Percentiles rank a stretch among this genome's conserved stretches.
Conservation (phyloP, 2,113 vertebrate genomes). For the Sus scrofa region T2T-Sscrofa CM000816.6:83508001-83508500, state of each 20-base stretch:
- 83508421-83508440: background rate
- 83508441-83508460: background rate
- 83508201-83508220: background rate
- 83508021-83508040: background rate
- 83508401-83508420: background rate
- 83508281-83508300: background rate
- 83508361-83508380: background rate
- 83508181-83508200: background rate
- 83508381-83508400: background rate
- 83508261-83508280: background rate
- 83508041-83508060: background rate
- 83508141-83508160: background rate
- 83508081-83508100: too few species aligned
- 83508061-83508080: background rate
- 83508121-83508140: background rate
- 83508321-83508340: background rate
- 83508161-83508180: too few species aligned
- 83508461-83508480: background rate
- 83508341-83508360: background rate
- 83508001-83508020: background rate
- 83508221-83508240: background rate
- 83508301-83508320: background rate
- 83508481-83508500: background rate
- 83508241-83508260: background rate
- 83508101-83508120: too few species aligned